Base-by-base conservation (phyloP, 2,888 invertebrate genomes). In the Trichacis sp. region DNA sequence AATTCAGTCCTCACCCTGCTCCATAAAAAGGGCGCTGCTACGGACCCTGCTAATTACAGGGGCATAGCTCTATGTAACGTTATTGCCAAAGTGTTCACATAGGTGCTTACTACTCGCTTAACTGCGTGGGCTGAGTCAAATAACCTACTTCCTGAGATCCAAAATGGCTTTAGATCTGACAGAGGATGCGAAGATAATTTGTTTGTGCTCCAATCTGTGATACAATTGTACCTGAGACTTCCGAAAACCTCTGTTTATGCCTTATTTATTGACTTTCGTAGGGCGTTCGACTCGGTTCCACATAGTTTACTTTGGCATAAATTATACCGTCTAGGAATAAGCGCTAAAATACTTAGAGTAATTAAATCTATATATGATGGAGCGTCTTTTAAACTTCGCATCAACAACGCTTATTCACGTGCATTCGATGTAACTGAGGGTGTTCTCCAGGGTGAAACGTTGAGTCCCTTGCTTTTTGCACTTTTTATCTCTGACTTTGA, bases 401-500 rank as follows among this genome's bases (percentile, higher is more conserved):
- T 8, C 24, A 5, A 8, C 24, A 8, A 8, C 8, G 24, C 4
- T 3, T 8, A 5, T 8, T 24, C 24, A 8, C 4, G 24, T 24
- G 4, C 24, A 3, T 3, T 24, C 4, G 24, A 24, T 3, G 24
- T 24, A 3, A 24, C 24, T 24, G 24, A 24, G 24, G 24, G 24
- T 8, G 8, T 24, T 8, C 24, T 24, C 8, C 68, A 70, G 15
- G 68, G 68, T 5, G 68, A 68, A 46, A 45, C 33, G 8, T 17
- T 48, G 40, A 51, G 50, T 19, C 54, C 64, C 3, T 14, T 60
- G 20, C 57, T 49, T 8, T 59, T 61, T 43, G 47, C 60, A 29
- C 43, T 69, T 3, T 60, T 58, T 19, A 59, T 57, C 17, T 47
- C 61, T 1, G 71, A 68, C 9, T 36, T 69, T 14, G 59, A 60